phyloP scores from a whole-genome alignment of 1,140 invertebrate species.

The Calliopsis andreniformis region DNA sequence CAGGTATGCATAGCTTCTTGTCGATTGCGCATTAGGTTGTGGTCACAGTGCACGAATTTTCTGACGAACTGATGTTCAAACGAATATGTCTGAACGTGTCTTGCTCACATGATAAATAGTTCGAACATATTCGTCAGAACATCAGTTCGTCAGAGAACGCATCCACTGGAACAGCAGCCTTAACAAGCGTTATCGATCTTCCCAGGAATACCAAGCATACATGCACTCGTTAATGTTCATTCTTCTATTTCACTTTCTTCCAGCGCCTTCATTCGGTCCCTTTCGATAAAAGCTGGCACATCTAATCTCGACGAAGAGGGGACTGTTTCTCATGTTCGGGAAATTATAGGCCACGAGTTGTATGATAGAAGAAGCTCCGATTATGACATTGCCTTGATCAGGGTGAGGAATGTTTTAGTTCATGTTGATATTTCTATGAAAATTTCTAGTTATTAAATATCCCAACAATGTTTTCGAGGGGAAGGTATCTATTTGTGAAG shows the following conservation, averaged over 20 bases:
- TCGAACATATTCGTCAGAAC: too few species aligned
- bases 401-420: constrained; percentile 57
- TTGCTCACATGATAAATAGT: too few species aligned
- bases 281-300: constrained; percentile 39
- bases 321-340: neutral
- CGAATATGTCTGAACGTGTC: too few species aligned
- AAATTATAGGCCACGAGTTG: constrained; percentile 73
- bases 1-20: constrained; percentile 21
- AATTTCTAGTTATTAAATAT: too few species aligned
- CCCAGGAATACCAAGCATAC: neutral
- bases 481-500: too few species aligned
- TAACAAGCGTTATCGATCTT: neutral
- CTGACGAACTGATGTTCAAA: too few species aligned
- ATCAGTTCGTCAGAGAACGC: too few species aligned
- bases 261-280: neutral
- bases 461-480: too few species aligned
- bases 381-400: constrained; percentile 82
- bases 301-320: constrained; percentile 23
- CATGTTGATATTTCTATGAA: too few species aligned
- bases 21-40: neutral
- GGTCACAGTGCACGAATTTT: too few species aligned
- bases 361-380: constrained; percentile 77
- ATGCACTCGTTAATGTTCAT: neutral
- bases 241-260: neutral
- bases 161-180: too few species aligned